Conservation (phyloP, 2,113 vertebrate genomes). For the Apeltes quadracus region DNA sequence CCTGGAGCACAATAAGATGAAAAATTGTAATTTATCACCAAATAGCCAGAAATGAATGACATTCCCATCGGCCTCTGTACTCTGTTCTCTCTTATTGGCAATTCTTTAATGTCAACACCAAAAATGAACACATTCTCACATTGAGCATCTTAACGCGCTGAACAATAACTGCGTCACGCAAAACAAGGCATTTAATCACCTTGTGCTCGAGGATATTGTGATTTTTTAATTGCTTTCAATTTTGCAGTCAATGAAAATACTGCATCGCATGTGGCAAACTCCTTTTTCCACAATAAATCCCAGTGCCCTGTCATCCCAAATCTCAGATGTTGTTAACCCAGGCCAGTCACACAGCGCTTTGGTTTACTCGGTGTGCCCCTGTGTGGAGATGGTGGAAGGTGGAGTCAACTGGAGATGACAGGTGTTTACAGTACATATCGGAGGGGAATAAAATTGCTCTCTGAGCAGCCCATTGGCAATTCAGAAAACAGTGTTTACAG, state of each 20-base stretch:
- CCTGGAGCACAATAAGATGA: not conserved
- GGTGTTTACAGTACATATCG: slow-evolving; percentile 52
- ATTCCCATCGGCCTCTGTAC: not conserved
- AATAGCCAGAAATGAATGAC: not conserved
- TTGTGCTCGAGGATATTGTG: not conserved
- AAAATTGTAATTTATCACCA: not conserved
- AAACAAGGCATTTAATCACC: not conserved
- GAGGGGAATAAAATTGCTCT: slow-evolving; percentile 28
- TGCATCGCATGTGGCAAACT: not conserved
- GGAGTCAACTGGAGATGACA: slow-evolving; percentile 18
- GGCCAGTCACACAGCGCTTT: not conserved
- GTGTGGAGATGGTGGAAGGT: too few relatives aligned
- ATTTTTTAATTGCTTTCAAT: not conserved
- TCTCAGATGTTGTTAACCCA: slow-evolving; percentile 49
- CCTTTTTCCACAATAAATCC: slow-evolving; percentile 9
- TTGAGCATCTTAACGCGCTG: not conserved
- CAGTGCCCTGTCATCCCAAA: not conserved
- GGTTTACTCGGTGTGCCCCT: slow-evolving; percentile 24
- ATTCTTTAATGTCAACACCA: not conserved
- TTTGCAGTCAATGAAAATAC: not conserved
- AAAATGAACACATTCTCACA: not conserved
- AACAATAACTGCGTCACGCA: not conserved
- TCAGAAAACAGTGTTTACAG: slow-evolving; percentile 61
- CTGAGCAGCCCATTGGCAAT: slow-evolving; percentile 43
- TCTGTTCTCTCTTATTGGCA: not conserved